A percentile compares a stretch with the other conserved stretches of the same genome.
phyloP scores from a whole-genome alignment of 2,113 vertebrate genomes.

The Mesoclemmys tuberculata region DNA sequence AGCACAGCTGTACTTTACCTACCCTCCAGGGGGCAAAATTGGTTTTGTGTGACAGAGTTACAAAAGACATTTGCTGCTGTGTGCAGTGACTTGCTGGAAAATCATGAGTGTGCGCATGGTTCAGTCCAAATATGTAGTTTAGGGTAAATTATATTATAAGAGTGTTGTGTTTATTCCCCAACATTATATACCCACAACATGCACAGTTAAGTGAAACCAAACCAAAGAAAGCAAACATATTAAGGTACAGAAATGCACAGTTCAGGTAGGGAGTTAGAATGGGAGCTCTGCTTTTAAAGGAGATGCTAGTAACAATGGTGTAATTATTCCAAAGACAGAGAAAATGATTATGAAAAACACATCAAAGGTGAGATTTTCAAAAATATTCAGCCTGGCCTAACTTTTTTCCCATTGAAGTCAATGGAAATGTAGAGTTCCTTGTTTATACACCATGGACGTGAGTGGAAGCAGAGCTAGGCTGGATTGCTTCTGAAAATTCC shows the following conservation, averaged over 20 bases:
- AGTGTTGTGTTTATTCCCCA: background rate
- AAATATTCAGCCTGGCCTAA: constrained; percentile 46
- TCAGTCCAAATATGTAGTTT: background rate
- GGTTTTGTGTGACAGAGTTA: background rate
- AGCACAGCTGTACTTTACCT: background rate
- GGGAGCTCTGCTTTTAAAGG: background rate
- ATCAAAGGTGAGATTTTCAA: constrained; percentile 60
- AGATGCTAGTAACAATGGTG: constrained; percentile 21
- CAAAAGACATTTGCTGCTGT: background rate
- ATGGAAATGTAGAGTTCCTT: constrained; percentile 54
- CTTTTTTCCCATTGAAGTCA: constrained; percentile 45
- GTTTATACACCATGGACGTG: constrained; percentile 41
- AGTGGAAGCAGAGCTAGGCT: constrained; percentile 62
- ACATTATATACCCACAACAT: background rate
- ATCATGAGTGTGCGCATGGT: background rate
- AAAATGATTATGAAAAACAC: constrained; percentile 26
- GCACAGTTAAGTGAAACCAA: background rate
- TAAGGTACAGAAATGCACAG: constrained; percentile 12
- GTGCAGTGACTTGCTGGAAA: background rate
- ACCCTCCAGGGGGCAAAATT: background rate
- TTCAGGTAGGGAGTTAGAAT: background rate
- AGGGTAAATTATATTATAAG: constrained; percentile 16
- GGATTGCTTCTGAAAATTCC: constrained; percentile 33
- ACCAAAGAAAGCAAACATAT: background rate
- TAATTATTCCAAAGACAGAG: constrained; percentile 45